phyloP scores from a whole-genome alignment of 2,888 invertebrate genomes.

The Portevinia maculata region DNA sequence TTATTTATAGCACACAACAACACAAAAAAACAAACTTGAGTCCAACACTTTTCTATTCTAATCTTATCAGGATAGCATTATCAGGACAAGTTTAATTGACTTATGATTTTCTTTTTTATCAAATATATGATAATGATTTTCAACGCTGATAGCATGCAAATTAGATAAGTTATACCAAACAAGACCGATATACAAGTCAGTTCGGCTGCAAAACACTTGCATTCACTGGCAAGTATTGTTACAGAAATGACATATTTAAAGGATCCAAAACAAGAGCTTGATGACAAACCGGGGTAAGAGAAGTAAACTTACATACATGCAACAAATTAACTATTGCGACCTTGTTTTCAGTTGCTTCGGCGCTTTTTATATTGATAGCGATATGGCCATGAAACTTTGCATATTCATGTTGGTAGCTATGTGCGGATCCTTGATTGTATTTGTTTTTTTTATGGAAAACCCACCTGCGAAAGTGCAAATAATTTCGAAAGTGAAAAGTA shows the following conservation, averaged over 20 bases:
- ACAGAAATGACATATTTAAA: conserved; percentile 34
- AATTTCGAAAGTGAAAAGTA: not conserved
- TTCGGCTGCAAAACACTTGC: not conserved
- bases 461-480: not conserved
- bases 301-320: no score
- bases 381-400: conserved; percentile 11
- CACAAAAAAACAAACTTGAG: not conserved
- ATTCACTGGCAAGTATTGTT: conserved; percentile 5
- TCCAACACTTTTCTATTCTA: not conserved
- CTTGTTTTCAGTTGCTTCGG: conserved; percentile 12
- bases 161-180: conserved; percentile 23
- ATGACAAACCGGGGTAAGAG: conserved; percentile 15
- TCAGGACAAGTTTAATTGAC: conserved; percentile 50
- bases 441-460: conserved; percentile 2
- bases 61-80: conserved; percentile 52
- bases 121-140: conserved; percentile 24
- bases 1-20: not conserved
- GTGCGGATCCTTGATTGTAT: conserved; percentile 15
- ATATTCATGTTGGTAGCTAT: conserved; percentile 19
- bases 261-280: not conserved
- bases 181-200: conserved; percentile 1
- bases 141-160: conserved; percentile 34
- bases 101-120: conserved; percentile 45
- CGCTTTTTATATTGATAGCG: conserved; percentile 3
- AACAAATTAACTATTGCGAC: not conserved